Evolutionary conservation across 2,888 invertebrate genomes (phyloP), one percentile per base, ranked within the genome.

Genomic region (Apamea crenata): DNA sequence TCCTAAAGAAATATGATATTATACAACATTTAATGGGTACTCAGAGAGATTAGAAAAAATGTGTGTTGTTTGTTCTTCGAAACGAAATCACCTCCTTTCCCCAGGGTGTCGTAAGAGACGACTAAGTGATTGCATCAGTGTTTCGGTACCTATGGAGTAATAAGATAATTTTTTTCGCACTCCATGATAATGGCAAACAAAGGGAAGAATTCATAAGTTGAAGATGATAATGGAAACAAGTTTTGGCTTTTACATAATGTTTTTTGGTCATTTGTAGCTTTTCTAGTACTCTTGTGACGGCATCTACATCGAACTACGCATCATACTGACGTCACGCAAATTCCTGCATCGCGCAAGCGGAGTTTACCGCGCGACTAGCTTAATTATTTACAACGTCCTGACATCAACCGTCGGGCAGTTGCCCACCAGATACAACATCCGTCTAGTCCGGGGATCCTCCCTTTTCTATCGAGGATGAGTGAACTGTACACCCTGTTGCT

Each of bases 61-160:
- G 21, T 32, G 10, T 70, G 59, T 44, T 40, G 16, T 56, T 82
- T 63, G 56, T 77, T 77, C 18, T 21, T 32, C 3, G 29, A 18
- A 59, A 78, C 10, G 59, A 67, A 82, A 82, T 79, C 63, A 40
- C 61, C n/a, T 73, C 59, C 73, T 56, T 66, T 84, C 74, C 66
- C 85, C 2, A 10, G 80, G 47, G 85, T 61, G 40, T 70, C 50
- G 53, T 70, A 2, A 18, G 21, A 3, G 16, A 32, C 12, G 21
- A 12, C 44, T 74, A 85, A 83, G 76, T 81, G 66, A 81, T 83
- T 85, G 70, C 29, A 85, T 56, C 85, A 70, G 73, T 74, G 53
- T 61, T 36, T 3, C 3, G 16, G 12, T 47, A 36, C 6, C 32
- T 71, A n/a, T 36, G 8, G 6, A 47, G n/a, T 65, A 63, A 61